Base-by-base conservation (phyloP, 1,140 invertebrate genomes). In the Neodiprion fabricii region DNA sequence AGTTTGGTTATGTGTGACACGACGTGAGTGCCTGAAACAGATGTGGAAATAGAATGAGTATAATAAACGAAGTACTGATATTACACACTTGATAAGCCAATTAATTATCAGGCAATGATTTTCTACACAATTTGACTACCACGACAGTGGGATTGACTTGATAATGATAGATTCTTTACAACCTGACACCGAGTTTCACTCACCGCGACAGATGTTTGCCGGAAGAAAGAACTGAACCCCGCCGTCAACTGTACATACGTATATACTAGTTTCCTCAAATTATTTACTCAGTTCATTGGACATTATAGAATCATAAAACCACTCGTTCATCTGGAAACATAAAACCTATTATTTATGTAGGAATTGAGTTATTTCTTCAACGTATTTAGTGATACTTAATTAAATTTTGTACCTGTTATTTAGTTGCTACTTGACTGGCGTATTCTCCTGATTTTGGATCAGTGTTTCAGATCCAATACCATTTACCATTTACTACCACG, bases 201-300 rank as follows among this genome's bases (percentile, higher is more conserved):
- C 53, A 61, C 53, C 53, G 53, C 53, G 53, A 61, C 53, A 61
- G 53, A 61, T 61, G n/a, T 61, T 61, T 61, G 53, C 53, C 53
- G 53, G 53, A 61, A 61, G 53, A 61, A 61, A 61, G 53, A 61
- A 17, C 5, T 40, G 5, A 40, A 3, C 1, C 9, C 11, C 53
- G 53, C 53, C 11, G 4, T 12, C 11, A 14, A 17, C 4, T 61
- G 3, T 4, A 61, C 53, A 14, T 12, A 61, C 53, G 53, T 14
- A 21, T 21, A 21, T 21, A 61, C 53, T 61, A 61, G n/a, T 14
- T 14, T 61, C 11, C n/a, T 61, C 53, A 14, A 61, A 61, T 5
- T 61, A 61, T 14, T 14, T 61, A 61, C n/a, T 17, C 11, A 61
- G n/a, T 12, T 61, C 5, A 61, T 61, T 8, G 28, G 28, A 40